phyloP scores from a whole-genome alignment of 1,140 invertebrate genomes.

The Bombus pyrosoma region DNA sequence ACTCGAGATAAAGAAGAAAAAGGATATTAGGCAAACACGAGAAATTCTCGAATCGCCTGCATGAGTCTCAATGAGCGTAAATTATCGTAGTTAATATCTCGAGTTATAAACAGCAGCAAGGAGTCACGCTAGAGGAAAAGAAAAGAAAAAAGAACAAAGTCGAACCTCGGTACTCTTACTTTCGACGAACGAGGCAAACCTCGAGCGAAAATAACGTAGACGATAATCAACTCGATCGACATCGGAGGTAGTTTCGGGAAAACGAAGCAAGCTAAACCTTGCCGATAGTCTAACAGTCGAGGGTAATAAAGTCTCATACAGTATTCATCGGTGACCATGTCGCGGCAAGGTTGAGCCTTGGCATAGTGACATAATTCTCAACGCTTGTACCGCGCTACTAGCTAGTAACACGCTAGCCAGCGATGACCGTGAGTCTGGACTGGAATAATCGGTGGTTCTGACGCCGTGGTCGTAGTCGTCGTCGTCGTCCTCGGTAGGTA shows the following conservation, averaged over 20 bases:
- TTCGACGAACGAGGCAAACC: not conserved
- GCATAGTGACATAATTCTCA: slow-evolving; percentile 77
- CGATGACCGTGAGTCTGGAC: slow-evolving; percentile 64
- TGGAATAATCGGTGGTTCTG: slow-evolving; percentile 55
- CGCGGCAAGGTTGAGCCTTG: slow-evolving; percentile 74
- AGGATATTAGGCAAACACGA: not conserved
- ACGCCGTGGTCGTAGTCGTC: not conserved
- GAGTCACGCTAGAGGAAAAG: not conserved
- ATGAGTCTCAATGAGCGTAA: not conserved
- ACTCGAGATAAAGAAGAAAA: not conserved
- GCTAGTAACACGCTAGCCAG: slow-evolving; percentile 66
- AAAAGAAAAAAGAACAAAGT: not conserved
- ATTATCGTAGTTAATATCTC: not conserved
- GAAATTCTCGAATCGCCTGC: not conserved
- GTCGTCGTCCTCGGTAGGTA: not conserved
- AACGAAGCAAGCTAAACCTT: not conserved
- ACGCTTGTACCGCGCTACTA: slow-evolving; percentile 68
- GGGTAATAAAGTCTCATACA: slow-evolving; percentile 74
- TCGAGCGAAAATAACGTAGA: not conserved
- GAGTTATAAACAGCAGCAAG: not conserved
- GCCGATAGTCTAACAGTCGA: slow-evolving; percentile 54
- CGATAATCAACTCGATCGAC: not conserved
- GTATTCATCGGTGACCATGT: slow-evolving; percentile 75
- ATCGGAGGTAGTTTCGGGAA: not conserved
- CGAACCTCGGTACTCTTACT: not conserved